These are phyloP conservation scores for Kryptopterus vitreolus DNA, from an alignment of 2,797 vertebrate species.

Conservation along the genomic window DNA sequence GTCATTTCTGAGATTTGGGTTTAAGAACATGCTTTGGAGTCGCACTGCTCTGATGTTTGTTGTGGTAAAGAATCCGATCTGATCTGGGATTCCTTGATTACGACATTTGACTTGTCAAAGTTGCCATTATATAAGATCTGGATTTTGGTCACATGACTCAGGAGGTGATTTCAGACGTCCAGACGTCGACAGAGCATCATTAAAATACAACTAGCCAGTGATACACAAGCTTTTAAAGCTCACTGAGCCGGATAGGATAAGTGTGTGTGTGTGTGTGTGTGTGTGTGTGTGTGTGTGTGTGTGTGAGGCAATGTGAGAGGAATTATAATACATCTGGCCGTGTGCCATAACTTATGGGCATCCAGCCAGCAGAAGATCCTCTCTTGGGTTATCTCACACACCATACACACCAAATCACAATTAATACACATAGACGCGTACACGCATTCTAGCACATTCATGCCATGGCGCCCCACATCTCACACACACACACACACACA, in stretches of 20 bases:
- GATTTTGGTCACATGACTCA: neutral
- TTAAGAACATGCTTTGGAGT: too few relatives aligned
- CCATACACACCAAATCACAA: constrained; percentile 51
- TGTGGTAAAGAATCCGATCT: too few relatives aligned
- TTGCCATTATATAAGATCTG: neutral
- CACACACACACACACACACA: constrained; percentile 16
- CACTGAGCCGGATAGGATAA: neutral
- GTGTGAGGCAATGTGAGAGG: neutral
- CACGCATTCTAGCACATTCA: constrained; percentile 21
- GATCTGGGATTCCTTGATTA: too few relatives aligned
- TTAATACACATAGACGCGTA: constrained; percentile 43
- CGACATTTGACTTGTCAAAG: neutral
- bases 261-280: constrained; percentile 7
- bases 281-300: neutral
- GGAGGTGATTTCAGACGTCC: neutral
- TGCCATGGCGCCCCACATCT: neutral
- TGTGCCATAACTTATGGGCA: constrained; percentile 62
- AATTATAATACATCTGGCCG: constrained; percentile 62
- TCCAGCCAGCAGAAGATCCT: constrained; percentile 62
- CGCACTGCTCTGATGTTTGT: neutral
- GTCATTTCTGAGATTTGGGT: too few relatives aligned
- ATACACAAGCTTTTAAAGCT: constrained; percentile 43
- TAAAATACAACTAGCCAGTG: constrained; percentile 34
- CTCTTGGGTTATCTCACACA: constrained; percentile 56
- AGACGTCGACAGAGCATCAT: too few relatives aligned